Conservation (phyloP, 1,140 invertebrate species). For the Vanessa tameamea region DNA sequence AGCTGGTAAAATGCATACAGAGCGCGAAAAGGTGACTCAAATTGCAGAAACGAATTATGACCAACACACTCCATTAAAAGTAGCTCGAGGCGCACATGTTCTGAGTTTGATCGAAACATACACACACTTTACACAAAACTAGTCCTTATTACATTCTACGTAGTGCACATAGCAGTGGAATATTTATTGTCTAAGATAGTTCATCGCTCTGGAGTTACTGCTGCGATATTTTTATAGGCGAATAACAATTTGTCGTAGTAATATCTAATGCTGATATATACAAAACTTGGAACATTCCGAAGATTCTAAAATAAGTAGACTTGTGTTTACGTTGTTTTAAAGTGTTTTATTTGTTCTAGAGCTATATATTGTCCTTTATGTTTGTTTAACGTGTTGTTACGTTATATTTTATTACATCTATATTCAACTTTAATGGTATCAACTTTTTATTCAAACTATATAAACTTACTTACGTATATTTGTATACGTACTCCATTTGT, state of each 20-base stretch:
- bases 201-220: conserved; percentile 9
- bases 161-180: neutral
- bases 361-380: neutral
- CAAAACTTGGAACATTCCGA: conserved; percentile 2
- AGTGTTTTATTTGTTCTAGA: neutral
- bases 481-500: too few species aligned
- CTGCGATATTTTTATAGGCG: conserved; percentile 19
- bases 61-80: conserved; percentile 23
- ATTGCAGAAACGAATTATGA: conserved; percentile 34
- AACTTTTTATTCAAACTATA: too few species aligned
- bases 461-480: too few species aligned
- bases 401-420: neutral
- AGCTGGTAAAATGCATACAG: conserved; percentile 24
- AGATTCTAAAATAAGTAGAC: conserved; percentile 8
- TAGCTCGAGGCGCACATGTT: conserved; percentile 19
- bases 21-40: conserved; percentile 25
- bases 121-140: neutral
- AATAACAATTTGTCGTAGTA: conserved; percentile 24
- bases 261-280: conserved; percentile 25
- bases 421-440: too few species aligned
- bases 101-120: conserved; percentile 1
- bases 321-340: conserved; percentile 16
- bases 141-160: neutral
- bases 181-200: neutral
- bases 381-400: neutral